Evolutionary conservation across 2,888 invertebrate genomes (phyloP), one percentile per base, ranked within the genome.

Genomic region (Serripes groenlandicus): DNA sequence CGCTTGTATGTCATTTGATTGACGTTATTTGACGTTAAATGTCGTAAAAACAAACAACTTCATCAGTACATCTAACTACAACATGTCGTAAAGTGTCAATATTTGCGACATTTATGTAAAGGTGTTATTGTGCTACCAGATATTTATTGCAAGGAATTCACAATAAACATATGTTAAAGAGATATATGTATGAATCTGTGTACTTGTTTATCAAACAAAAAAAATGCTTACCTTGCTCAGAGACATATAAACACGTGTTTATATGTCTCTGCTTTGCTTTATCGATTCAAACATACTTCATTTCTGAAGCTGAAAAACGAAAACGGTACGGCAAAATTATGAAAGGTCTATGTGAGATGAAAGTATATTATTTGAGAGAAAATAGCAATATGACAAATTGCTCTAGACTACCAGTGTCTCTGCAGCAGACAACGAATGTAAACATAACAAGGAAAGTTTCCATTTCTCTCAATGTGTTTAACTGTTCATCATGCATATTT

Each of bases 61-160:
- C 66, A 66, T 66, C 66, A 66, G 66, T 37, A 34, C 26, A 28
- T 37, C 23, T 66, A 66, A 66, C 66, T 35, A 66, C 37, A 66
- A 66, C 66, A 66, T 66, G 66, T 35, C 66, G 66, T 66, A 66
- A 66, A 66, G 34, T 66, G 66, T 66, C 66, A 66, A 2, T 5
- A 23, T 66, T 66, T 34, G 9, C 66, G 23, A 66, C 66, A 35
- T 66, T 66, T 34, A 23, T 5, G 7, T 32, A 5, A 4, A 4
- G 52, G 18, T 23, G 18, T 52, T 3, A n/a, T n/a, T n/a, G n/a
- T n/a, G n/a, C n/a, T n/a, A n/a, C n/a, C n/a, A n/a, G n/a, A n/a
- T n/a, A n/a, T n/a, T n/a, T n/a, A n/a, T n/a, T n/a, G n/a, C n/a
- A n/a, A n/a, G n/a, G n/a, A n/a, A n/a, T n/a, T n/a, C n/a, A n/a